A percentile compares a stretch with the other conserved stretches of the same genome.
Evolutionary conservation across 2,113 vertebrate genomes (phyloP).

Genomic region (Oxygymnocypris stewartii): DNA sequence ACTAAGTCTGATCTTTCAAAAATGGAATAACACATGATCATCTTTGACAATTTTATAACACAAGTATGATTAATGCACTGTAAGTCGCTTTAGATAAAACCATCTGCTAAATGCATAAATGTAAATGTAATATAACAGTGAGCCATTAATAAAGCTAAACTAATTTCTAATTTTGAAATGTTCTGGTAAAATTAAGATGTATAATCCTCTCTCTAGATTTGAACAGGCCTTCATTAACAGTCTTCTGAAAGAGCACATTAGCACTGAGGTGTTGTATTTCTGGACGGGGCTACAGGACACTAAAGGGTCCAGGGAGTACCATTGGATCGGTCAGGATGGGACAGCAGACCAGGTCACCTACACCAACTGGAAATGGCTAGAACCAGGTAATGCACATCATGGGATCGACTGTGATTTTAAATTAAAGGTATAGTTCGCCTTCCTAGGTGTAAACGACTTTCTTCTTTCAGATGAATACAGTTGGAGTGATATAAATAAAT

Average conservation of each 20-base stretch:
- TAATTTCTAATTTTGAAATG: neutral
- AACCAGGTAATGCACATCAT: slow-evolving; percentile 79
- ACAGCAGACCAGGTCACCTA: slow-evolving; percentile 70
- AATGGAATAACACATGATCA: neutral
- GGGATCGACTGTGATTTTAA: neutral
- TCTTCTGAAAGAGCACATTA: slow-evolving; percentile 79
- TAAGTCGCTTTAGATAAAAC: too few relatives aligned
- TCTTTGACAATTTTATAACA: neutral
- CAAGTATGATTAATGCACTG: neutral
- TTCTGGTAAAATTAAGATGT: neutral
- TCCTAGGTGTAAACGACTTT: too few relatives aligned
- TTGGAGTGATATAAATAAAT: too few relatives aligned
- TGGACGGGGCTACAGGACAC: slow-evolving; percentile 88
- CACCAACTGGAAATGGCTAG: slow-evolving; percentile 85
- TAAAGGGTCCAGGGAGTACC: slow-evolving; percentile 81
- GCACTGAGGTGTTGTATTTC: slow-evolving; percentile 75
- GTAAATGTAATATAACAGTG: neutral
- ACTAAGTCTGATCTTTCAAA: too few relatives aligned
- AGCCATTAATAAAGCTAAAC: neutral
- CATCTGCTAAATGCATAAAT: too few relatives aligned
- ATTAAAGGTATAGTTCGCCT: too few relatives aligned
- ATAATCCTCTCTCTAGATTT: slow-evolving; percentile 77
- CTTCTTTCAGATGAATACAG: too few relatives aligned
- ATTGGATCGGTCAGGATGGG: slow-evolving; percentile 77
- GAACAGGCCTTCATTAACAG: slow-evolving; percentile 92